Percentiles rank a stretch among this genome's conserved stretches.
Conservation (phyloP, 2,113 vertebrate genomes). For the Mobula birostris region DNA sequence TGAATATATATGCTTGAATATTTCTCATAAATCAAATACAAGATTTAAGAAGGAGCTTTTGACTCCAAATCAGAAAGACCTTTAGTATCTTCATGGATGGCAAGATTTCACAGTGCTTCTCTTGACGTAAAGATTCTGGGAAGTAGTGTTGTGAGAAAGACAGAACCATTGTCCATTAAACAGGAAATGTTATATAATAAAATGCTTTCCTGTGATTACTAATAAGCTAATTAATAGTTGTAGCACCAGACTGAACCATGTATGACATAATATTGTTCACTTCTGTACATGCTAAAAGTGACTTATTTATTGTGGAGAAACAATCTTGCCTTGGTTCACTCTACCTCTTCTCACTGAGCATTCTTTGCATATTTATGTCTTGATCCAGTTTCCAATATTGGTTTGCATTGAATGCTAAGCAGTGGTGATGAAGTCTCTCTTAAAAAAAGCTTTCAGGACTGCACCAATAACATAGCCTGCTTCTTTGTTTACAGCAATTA, state of each 20-base stretch:
- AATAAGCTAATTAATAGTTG: neutral
- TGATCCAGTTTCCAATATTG: neutral
- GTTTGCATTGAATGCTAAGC: neutral
- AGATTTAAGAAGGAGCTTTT: neutral
- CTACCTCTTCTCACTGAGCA: neutral
- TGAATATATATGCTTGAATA: too few species aligned
- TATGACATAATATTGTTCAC: neutral
- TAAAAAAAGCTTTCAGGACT: neutral
- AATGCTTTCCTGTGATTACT: neutral
- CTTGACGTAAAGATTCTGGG: neutral
- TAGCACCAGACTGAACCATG: neutral
- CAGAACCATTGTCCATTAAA: too few species aligned
- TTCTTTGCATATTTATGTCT: neutral
- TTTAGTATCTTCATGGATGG: neutral
- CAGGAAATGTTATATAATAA: neutral
- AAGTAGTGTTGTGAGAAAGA: too few species aligned
- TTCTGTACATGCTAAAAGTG: neutral
- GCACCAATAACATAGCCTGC: neutral
- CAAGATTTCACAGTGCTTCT: neutral
- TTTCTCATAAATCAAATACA: neutral
- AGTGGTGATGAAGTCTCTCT: neutral
- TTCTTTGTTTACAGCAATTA: neutral
- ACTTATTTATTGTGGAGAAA: neutral
- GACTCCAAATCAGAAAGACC: neutral
- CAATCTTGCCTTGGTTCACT: neutral